Base-by-base conservation (phyloP, 2,888 invertebrate genomes). In the Noctua pronuba region DNA sequence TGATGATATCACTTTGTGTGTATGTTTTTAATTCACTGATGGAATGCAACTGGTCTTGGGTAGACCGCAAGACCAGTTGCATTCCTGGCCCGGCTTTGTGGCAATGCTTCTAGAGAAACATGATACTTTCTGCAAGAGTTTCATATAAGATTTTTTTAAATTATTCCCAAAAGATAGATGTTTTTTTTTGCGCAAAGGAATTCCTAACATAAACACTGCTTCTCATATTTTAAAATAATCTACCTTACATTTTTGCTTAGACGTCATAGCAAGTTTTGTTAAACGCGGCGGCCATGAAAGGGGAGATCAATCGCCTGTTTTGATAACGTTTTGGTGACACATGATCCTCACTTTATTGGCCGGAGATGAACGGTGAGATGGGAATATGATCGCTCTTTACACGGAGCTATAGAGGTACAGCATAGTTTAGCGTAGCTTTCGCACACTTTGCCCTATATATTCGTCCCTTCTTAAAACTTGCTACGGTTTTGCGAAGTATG, bases 1-100 rank as follows among this genome's bases (percentile, higher is more conserved):
- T 41, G 35, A 38, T 86, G 70, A 86, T 18, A 60, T 86, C 73
- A 85, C 49, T 65, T 55, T 16, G 21, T 10, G 11, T 31, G 52
- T 46, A 31, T 13, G 21, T 41, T 67, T 73, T 55, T 21, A 62
- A 35, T 21, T 62, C 10, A 62, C 62, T 21, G 38, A 38, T 38
- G 38, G 38, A 38, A 38, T 38, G 38, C 38, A 38, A 38, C 38
- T 38, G 38, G 7, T 38, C 38, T 38, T 38, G 38, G n/a, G n/a
- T n/a, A n/a, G n/a, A n/a, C n/a, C n/a, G n/a, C n/a, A n/a, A n/a
- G n/a, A n/a, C n/a, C n/a, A n/a, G n/a, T n/a, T n/a, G n/a, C n/a
- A n/a, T n/a, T n/a, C n/a, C n/a, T n/a, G n/a, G n/a, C n/a, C n/a
- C n/a, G n/a, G n/a, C n/a, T n/a, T n/a, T n/a, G n/a, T n/a, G n/a